phyloP scores from a whole-genome alignment of 2,888 invertebrate species.

The Acanthosoma haemorrhoidale region DNA sequence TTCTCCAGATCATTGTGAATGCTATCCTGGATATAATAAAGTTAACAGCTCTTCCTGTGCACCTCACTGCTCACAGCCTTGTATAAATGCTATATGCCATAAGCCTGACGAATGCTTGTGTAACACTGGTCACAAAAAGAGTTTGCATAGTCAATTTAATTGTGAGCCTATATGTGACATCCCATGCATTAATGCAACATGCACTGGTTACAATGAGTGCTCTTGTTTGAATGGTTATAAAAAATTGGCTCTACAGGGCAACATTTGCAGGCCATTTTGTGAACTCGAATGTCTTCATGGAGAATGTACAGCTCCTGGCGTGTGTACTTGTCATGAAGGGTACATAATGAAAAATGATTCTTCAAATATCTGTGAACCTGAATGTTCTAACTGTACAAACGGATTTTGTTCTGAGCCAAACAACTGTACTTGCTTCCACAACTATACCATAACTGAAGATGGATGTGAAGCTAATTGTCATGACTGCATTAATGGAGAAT shows the following conservation, averaged over 20 bases:
- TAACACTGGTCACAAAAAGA: conserved; percentile 24
- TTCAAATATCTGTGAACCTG: conserved; percentile 17
- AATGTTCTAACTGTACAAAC: conserved; percentile 29
- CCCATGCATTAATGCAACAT: conserved; percentile 28
- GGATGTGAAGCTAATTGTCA: conserved; percentile 21
- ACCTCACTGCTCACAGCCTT: conserved; percentile 29
- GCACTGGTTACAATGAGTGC: conserved; percentile 26
- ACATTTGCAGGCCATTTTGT: conserved; percentile 31
- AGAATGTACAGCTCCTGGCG: conserved; percentile 26
- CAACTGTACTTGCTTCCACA: conserved; percentile 11
- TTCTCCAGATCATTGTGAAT: conserved; percentile 25
- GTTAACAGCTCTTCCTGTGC: conserved; percentile 14
- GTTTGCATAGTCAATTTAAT: neutral
- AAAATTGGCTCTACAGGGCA: neutral
- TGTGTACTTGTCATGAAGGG: conserved; percentile 27
- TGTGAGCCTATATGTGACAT: conserved; percentile 27
- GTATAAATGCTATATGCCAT: conserved; percentile 32
- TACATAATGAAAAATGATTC: conserved; percentile 17
- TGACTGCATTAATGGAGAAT: conserved; percentile 17
- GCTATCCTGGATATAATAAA: conserved; percentile 15
- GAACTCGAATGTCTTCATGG: conserved; percentile 26
- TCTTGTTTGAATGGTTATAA: conserved; percentile 19
- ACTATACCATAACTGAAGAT: neutral
- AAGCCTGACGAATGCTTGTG: conserved; percentile 32
- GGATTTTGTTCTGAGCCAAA: conserved; percentile 31